phyloP scores from a whole-genome alignment of 2,888 invertebrate species.

The Prenolepis imparis region DNA sequence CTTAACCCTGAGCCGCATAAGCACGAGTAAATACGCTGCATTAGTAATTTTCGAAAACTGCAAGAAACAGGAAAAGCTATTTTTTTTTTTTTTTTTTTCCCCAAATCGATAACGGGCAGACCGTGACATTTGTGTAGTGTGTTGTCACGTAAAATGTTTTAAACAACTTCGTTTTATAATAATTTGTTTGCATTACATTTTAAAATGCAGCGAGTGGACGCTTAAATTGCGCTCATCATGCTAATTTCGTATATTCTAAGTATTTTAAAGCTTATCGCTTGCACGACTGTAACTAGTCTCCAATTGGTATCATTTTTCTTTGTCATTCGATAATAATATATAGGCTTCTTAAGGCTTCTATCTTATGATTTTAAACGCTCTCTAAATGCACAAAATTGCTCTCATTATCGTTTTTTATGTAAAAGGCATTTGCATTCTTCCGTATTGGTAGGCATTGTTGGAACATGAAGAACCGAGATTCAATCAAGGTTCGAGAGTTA shows the following conservation, averaged over 20 bases:
- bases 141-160: not conserved
- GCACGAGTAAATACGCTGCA: not conserved
- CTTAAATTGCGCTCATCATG: not conserved
- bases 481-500: not conserved
- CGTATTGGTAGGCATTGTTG: not conserved
- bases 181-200: not conserved
- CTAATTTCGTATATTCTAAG: not conserved
- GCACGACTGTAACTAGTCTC: not conserved
- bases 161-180: not conserved
- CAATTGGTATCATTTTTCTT: not conserved
- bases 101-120: not conserved
- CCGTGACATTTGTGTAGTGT: not conserved
- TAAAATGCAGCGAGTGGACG: not conserved
- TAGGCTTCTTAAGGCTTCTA: not conserved
- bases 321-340: not conserved
- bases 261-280: conserved; percentile 1
- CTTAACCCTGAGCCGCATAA: conserved; percentile 31
- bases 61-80: conserved; percentile 15
- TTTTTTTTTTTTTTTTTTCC: not conserved
- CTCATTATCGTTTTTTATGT: not conserved
- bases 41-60: conserved; percentile 5
- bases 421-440: not conserved
- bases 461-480: conserved; percentile 13
- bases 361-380: not conserved
- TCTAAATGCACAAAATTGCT: not conserved